These are phyloP conservation scores for Syngnathus scovelli DNA, from an alignment of 2,113 vertebrate genomes.

Conservation along the genomic window DNA sequence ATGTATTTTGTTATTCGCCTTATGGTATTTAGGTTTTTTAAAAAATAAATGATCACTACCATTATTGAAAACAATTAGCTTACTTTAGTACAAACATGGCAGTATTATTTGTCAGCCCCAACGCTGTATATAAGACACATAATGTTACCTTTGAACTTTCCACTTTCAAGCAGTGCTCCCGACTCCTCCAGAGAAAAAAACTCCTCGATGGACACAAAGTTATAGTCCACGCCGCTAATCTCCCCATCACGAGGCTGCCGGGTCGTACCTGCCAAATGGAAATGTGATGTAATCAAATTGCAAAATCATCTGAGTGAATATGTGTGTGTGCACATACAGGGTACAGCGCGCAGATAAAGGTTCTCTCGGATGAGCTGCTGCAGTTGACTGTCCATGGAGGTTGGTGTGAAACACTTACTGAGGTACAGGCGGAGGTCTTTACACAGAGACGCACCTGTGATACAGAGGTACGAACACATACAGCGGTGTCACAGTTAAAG, in stretches of 20 bases:
- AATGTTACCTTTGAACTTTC: slow-evolving; percentile 69
- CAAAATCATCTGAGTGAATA: slow-evolving; percentile 7
- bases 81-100: background rate
- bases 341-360: slow-evolving; percentile 74
- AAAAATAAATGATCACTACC: background rate
- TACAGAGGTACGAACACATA: background rate
- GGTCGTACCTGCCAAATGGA: slow-evolving; percentile 59
- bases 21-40: background rate
- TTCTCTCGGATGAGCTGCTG: slow-evolving; percentile 77
- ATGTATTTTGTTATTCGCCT: background rate
- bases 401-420: slow-evolving; percentile 76
- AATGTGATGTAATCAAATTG: slow-evolving; percentile 32
- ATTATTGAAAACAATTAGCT: background rate
- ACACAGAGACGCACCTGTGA: slow-evolving; percentile 70
- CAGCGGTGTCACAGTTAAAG: slow-evolving; percentile 15
- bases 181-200: slow-evolving; percentile 73
- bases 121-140: no score
- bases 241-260: slow-evolving; percentile 66
- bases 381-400: slow-evolving; percentile 73
- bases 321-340: slow-evolving; percentile 60
- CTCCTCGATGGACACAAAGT: slow-evolving; percentile 72
- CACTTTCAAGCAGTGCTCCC: slow-evolving; percentile 71
- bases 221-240: slow-evolving; percentile 71
- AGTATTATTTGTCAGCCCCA: background rate
- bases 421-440: slow-evolving; percentile 75